phyloP scores from a whole-genome alignment of 2,888 invertebrate species.

The Clostera curtula region DNA sequence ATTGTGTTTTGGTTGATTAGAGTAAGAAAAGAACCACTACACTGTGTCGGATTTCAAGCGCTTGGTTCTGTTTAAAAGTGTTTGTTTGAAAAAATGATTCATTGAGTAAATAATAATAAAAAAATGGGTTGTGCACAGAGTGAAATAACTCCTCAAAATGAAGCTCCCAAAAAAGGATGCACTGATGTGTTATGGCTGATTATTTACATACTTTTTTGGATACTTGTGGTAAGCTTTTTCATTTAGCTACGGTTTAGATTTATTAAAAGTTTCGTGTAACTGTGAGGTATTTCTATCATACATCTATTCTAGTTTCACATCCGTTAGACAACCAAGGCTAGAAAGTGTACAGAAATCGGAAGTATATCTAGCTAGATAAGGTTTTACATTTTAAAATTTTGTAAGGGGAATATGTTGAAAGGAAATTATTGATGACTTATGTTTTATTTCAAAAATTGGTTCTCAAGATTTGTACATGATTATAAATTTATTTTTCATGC shows the following conservation, averaged over 20 bases:
- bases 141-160: slow-evolving; percentile 77
- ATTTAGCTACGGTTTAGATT: background rate
- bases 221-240: slow-evolving; percentile 81
- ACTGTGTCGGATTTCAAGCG: too few relatives aligned
- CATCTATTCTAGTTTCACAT: too few relatives aligned
- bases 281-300: too few relatives aligned
- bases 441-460: background rate
- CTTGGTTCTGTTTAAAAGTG: background rate
- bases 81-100: background rate
- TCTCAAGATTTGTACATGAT: background rate
- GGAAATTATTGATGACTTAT: too few relatives aligned
- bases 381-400: too few relatives aligned
- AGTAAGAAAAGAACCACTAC: too few relatives aligned
- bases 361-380: too few relatives aligned
- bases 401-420: too few relatives aligned
- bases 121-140: slow-evolving; percentile 81
- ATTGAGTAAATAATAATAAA: background rate
- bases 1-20: too few relatives aligned
- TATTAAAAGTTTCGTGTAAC: too few relatives aligned
- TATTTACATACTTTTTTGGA: slow-evolving; percentile 87
- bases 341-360: too few relatives aligned
- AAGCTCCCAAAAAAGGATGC: slow-evolving; percentile 79
- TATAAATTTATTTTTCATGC: slow-evolving; percentile 6
- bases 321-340: too few relatives aligned
- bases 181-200: slow-evolving; percentile 89